Evolutionary conservation across 2,797 vertebrate species (phyloP).

Genomic region (Onychomys leucogaster): DNA sequence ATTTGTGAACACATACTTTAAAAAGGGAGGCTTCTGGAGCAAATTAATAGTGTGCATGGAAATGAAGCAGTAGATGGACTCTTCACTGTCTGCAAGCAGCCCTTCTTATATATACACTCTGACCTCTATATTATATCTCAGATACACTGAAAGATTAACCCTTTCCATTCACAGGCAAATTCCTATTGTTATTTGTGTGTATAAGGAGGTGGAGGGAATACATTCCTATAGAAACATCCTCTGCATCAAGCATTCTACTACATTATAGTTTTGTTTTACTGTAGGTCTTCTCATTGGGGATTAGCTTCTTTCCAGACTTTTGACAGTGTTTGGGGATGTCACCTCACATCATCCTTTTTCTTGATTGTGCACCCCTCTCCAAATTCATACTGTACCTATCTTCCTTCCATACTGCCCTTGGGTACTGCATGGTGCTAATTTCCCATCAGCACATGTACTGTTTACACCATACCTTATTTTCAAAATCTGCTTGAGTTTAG

Average conservation of each 20-base stretch:
- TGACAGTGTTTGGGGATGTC: no score
- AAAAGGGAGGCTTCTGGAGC: background rate
- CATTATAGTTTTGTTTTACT: background rate
- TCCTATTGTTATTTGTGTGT: background rate
- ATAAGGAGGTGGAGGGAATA: background rate
- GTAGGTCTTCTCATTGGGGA: background rate
- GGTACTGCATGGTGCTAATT: background rate
- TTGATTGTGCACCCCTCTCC: background rate
- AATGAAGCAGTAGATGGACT: background rate
- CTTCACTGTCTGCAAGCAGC: background rate
- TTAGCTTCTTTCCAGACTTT: background rate
- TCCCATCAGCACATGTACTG: rapidly evolving
- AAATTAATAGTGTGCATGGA: background rate
- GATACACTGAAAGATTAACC: background rate
- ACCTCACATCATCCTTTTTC: background rate
- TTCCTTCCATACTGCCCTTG: no score
- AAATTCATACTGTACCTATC: no score
- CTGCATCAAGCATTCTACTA: background rate
- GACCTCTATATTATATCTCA: background rate
- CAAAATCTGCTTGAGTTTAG: background rate
- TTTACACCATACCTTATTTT: background rate
- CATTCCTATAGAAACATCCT: background rate
- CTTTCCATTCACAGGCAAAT: background rate
- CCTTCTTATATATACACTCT: background rate
- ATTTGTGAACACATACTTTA: background rate